Conservation (phyloP, 1,140 invertebrate genomes). For the Idris sp. region DNA sequence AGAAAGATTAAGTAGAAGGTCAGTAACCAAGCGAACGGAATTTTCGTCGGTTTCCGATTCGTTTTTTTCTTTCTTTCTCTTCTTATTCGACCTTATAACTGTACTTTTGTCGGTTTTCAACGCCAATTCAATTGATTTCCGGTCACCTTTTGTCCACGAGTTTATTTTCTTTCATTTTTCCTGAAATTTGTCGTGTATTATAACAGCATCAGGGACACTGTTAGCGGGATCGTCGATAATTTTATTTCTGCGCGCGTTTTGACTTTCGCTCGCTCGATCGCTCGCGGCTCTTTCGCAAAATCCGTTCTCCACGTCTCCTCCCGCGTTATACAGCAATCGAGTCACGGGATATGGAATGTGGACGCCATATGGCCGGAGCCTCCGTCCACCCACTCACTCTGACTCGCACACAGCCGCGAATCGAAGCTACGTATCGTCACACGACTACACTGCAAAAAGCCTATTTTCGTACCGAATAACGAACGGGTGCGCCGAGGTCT, state of each 20-base stretch:
- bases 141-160: constrained; percentile 14
- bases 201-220: constrained; percentile 21
- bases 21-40: no score
- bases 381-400: constrained; percentile 67
- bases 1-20: no score
- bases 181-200: constrained; percentile 11
- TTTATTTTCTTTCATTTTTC: no score
- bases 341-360: constrained; percentile 75
- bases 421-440: constrained; percentile 55
- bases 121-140: constrained; percentile 18
- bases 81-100: not conserved
- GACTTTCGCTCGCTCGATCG: constrained; percentile 57
- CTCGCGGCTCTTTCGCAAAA: constrained; percentile 62
- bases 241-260: constrained; percentile 55
- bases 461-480: constrained; percentile 66
- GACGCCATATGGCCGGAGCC: constrained; percentile 75
- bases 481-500: constrained; percentile 33
- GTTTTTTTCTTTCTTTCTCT: no score
- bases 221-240: constrained; percentile 42
- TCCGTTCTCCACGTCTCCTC: constrained; percentile 62
- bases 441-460: constrained; percentile 63
- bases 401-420: constrained; percentile 60
- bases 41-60: no score
- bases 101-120: not conserved
- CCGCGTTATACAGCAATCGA: constrained; percentile 58